Base-by-base conservation (phyloP, 1,140 invertebrate genomes). In the Zophobas morio region DNA sequence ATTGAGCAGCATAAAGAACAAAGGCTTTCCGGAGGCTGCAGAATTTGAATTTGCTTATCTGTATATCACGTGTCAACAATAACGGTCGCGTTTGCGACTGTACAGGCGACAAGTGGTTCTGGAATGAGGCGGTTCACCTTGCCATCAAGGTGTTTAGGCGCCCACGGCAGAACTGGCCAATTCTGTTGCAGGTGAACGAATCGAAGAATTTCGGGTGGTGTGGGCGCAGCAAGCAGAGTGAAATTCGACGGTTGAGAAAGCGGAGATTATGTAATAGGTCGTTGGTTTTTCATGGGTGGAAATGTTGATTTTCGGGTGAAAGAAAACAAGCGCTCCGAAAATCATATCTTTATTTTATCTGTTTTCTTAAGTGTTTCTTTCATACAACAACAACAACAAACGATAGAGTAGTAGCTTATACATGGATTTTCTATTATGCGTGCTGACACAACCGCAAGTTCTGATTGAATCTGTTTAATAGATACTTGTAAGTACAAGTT, bases 61-160 rank as follows among this genome's bases (percentile, higher is more conserved):
- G 32, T 34, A 6, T 8, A 8, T 54, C 60, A 66, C 60, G 60
- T 66, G 60, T 66, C 60, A 6, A 20, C 2, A n/a, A 20, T 40
- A 42, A 66, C 60, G 60, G 60, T 66, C 39, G 20, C 60, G 6
- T 66, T 66, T 66, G 35, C 57, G 36, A 37, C 57, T 63, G 36
- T 66, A 39, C 60, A 40, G 37, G 60, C 60, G 60, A 66, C 60
- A 66, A 66, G 60, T 66, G 60, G 60, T 39, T 66, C 37, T 42
- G 60, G 60, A 66, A 66, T 73, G 71, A 73, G 71, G 71, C 70
- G 54, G 71, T 73, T 73, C 47, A 73, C 71, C 71, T 73, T 73
- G 71, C 71, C 36, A 8, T 73, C 71, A 73, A 73, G 71, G 71
- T 73, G 49, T 33, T 51, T 36, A 20, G 36, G 32, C 63, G 63